Evolutionary conservation across 2,113 vertebrate genomes (phyloP).

Genomic region (Cottus gobio): DNA sequence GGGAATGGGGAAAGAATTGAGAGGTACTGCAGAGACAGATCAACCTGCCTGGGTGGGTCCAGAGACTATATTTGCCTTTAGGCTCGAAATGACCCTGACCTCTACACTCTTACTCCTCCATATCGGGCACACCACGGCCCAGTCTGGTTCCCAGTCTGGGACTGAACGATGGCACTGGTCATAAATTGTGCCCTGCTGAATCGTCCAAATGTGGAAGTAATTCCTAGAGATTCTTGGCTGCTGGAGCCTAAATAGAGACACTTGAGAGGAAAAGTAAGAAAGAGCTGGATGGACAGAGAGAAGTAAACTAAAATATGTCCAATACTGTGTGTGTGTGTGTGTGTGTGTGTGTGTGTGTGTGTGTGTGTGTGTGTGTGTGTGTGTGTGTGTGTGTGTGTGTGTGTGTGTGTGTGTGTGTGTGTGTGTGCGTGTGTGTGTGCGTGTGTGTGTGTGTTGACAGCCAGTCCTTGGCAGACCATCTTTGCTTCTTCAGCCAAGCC

Average conservation of each 20-base stretch:
- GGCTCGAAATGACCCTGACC: no score
- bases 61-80: neutral
- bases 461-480: constrained; percentile 47
- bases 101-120: no score
- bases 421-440: neutral
- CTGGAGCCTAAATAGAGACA: neutral
- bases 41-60: neutral
- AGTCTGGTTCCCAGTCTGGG: neutral
- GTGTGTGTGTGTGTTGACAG: constrained; percentile 20
- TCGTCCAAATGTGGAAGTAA: no score
- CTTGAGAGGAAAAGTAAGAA: constrained; percentile 10
- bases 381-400: neutral
- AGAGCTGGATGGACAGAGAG: neutral
- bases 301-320: neutral
- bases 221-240: neutral
- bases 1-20: neutral
- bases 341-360: neutral
- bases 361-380: neutral
- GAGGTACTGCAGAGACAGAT: neutral
- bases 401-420: constrained; percentile 1
- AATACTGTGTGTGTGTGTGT: no score
- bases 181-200: neutral
- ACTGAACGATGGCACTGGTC: neutral
- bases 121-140: neutral
- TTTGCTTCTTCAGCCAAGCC: constrained; percentile 47